Conservation (phyloP, 2,797 vertebrate genomes). For the Loriculus beryllinus region DNA sequence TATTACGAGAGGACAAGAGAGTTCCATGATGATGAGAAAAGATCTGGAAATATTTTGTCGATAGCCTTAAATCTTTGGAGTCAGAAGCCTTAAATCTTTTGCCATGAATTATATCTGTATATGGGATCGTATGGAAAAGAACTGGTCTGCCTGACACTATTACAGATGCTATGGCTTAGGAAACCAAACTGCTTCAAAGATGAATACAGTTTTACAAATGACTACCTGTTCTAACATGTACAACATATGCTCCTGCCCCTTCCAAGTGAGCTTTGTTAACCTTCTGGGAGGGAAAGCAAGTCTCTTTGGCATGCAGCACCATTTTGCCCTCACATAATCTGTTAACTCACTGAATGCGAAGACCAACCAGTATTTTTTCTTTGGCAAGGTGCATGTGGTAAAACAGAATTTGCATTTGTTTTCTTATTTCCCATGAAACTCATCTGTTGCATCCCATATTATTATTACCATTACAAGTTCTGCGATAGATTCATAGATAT, state of each 20-base stretch:
- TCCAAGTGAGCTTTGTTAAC: neutral
- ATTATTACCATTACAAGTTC: neutral
- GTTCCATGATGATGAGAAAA: neutral
- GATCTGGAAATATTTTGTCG: neutral
- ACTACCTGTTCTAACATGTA: neutral
- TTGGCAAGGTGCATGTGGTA: neutral
- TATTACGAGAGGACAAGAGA: neutral
- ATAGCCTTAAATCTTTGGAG: neutral
- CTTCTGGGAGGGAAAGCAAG: neutral
- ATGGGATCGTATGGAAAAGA: neutral
- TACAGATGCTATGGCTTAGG: neutral
- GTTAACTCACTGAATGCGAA: neutral
- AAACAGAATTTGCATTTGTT: slow-evolving; percentile 14
- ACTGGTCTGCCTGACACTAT: neutral
- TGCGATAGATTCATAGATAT: neutral
- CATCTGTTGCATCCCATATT: slow-evolving; percentile 3
- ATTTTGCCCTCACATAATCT: neutral
- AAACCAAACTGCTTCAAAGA: neutral
- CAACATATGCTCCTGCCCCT: neutral
- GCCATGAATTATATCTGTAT: neutral
- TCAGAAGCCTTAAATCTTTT: neutral
- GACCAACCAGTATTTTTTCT: neutral
- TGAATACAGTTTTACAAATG: neutral
- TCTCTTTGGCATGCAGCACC: neutral
- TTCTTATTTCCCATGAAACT: neutral